A percentile compares a stretch with the other conserved stretches of the same genome.
phyloP scores from a whole-genome alignment of 2,797 vertebrate species.

The Rhabdophis nuchalis region DNA sequence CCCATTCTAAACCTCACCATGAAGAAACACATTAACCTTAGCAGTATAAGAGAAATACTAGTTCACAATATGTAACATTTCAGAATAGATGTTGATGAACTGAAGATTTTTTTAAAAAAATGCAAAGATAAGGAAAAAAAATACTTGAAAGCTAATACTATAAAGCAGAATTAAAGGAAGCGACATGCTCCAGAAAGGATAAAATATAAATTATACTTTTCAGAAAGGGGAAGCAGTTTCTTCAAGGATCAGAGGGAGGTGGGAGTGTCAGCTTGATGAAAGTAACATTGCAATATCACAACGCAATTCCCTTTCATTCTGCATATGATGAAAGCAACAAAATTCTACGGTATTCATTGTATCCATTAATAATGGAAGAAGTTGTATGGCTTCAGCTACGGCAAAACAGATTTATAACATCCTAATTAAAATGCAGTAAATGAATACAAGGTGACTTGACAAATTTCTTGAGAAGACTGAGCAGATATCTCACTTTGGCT shows the following conservation, averaged over 20 bases:
- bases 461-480: not conserved
- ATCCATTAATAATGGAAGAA: not conserved
- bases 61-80: not conserved
- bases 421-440: not conserved
- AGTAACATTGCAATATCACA: not conserved
- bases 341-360: not conserved
- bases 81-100: not conserved
- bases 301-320: not conserved
- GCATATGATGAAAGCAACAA: not conserved
- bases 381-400: not conserved
- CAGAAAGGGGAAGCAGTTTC: not conserved
- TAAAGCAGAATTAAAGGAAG: not conserved
- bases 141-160: not conserved
- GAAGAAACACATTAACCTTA: not conserved
- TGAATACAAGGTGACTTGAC: not conserved
- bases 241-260: not conserved
- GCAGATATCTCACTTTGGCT: not conserved
- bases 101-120: not conserved
- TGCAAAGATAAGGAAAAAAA: not conserved
- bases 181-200: not conserved
- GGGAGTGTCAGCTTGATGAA: not conserved
- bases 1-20: not conserved
- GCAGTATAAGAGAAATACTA: not conserved
- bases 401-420: not conserved
- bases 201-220: not conserved